phyloP scores from a whole-genome alignment of 2,888 invertebrate genomes.

The Saturnia pavonia region DNA sequence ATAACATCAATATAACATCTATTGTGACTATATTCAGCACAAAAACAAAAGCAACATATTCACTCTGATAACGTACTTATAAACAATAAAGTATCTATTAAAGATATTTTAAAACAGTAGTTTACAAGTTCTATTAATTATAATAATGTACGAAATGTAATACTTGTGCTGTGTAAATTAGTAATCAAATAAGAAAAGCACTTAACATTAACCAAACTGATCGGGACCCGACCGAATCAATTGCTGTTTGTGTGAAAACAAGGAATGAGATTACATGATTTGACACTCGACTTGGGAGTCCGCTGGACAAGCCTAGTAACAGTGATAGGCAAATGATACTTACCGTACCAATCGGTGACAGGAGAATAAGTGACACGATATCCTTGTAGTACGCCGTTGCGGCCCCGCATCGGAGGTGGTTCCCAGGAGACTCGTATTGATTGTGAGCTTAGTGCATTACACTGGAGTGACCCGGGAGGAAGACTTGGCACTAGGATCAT shows the following conservation, averaged over 20 bases:
- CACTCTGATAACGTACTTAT: too few relatives aligned
- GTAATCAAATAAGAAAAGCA: background rate
- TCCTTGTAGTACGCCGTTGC: slow-evolving; percentile 92
- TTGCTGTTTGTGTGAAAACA: background rate
- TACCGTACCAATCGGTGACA: slow-evolving; percentile 90
- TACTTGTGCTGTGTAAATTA: background rate
- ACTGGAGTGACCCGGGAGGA: slow-evolving; percentile 91
- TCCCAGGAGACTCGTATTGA: slow-evolving; percentile 94
- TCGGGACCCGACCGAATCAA: background rate
- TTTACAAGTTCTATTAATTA: background rate
- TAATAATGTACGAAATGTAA: background rate
- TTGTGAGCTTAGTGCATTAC: slow-evolving; percentile 91
- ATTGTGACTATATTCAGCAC: too few relatives aligned
- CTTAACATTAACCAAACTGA: too few relatives aligned
- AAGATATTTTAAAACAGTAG: background rate
- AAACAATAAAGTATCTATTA: too few relatives aligned
- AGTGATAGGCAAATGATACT: slow-evolving; percentile 41
- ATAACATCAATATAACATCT: too few relatives aligned
- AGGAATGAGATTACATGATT: background rate
- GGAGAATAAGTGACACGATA: slow-evolving; percentile 92
- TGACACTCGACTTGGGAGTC: background rate
- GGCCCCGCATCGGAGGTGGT: slow-evolving; percentile 89
- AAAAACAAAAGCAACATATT: too few relatives aligned
- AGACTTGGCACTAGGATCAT: slow-evolving; percentile 88
- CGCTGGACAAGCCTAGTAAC: background rate